phyloP scores from a whole-genome alignment of 2,113 vertebrate genomes.

The Mirounga angustirostris region DNA sequence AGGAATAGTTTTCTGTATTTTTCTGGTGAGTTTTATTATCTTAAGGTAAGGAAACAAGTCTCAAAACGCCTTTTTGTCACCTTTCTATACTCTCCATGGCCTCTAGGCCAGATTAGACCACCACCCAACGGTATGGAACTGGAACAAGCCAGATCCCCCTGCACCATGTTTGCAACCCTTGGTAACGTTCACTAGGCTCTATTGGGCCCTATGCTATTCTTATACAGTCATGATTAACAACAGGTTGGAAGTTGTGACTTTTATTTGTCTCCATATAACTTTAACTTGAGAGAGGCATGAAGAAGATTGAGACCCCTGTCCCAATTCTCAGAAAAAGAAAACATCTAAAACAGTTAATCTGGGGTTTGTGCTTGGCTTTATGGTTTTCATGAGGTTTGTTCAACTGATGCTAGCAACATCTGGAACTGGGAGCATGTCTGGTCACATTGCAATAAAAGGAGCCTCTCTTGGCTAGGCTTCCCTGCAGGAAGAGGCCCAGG shows the following conservation, averaged over 20 bases:
- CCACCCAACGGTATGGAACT: neutral
- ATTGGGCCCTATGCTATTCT: neutral
- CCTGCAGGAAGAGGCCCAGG: constrained; percentile 26
- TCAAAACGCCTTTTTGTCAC: neutral
- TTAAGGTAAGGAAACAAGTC: neutral
- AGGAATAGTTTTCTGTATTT: neutral
- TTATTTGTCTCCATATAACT: neutral
- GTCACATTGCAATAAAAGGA: constrained; percentile 54
- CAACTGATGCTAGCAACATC: constrained; percentile 63
- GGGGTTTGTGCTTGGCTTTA: constrained; percentile 53
- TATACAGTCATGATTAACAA: neutral
- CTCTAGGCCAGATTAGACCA: neutral
- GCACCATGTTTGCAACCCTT: too few relatives aligned
- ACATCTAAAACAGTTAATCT: constrained; percentile 6
- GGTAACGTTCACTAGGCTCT: neutral
- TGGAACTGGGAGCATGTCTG: constrained; percentile 64
- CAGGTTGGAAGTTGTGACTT: neutral
- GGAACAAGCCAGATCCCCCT: neutral
- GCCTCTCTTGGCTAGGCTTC: constrained; percentile 8
- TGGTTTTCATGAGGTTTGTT: constrained; percentile 56
- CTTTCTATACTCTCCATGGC: neutral
- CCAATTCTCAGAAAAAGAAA: constrained; percentile 54
- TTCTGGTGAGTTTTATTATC: neutral
- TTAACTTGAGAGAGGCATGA: neutral
- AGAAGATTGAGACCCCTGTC: neutral